Conservation (phyloP, 2,113 vertebrate genomes). For the Calypte anna region DNA sequence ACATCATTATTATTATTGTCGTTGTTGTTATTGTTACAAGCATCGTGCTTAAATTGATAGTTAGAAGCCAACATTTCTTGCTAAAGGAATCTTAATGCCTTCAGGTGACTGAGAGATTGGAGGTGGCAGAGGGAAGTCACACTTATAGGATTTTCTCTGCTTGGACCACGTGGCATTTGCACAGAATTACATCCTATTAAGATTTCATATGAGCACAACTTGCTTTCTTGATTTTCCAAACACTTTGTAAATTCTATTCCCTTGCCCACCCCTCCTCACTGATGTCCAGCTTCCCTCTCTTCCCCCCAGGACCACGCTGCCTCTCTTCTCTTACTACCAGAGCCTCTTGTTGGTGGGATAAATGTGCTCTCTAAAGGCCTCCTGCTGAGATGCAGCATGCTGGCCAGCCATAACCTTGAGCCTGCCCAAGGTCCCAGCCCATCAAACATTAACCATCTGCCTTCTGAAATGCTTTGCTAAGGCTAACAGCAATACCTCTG, state of each 20-base stretch:
- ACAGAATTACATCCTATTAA: neutral
- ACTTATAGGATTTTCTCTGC: neutral
- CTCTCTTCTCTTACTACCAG: neutral
- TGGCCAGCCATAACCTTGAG: neutral
- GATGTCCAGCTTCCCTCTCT: neutral
- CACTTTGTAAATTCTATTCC: neutral
- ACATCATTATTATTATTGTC: no score
- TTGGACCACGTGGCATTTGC: neutral
- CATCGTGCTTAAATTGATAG: neutral
- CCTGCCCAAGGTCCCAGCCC: neutral
- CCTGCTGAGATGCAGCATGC: neutral
- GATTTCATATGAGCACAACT: neutral
- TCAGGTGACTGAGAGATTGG: neutral
- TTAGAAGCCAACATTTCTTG: neutral
- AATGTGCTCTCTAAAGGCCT: neutral
- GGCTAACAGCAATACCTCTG: neutral
- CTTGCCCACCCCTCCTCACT: neutral
- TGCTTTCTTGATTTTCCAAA: neutral
- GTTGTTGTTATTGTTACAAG: neutral
- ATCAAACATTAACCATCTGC: neutral
- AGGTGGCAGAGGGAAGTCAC: neutral
- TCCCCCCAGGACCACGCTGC: neutral
- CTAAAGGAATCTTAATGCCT: neutral
- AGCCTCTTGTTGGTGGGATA: neutral
- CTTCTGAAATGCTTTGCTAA: neutral